Base-by-base conservation (phyloP, 2,113 vertebrate genomes). In the Myotis brandtii region DNA sequence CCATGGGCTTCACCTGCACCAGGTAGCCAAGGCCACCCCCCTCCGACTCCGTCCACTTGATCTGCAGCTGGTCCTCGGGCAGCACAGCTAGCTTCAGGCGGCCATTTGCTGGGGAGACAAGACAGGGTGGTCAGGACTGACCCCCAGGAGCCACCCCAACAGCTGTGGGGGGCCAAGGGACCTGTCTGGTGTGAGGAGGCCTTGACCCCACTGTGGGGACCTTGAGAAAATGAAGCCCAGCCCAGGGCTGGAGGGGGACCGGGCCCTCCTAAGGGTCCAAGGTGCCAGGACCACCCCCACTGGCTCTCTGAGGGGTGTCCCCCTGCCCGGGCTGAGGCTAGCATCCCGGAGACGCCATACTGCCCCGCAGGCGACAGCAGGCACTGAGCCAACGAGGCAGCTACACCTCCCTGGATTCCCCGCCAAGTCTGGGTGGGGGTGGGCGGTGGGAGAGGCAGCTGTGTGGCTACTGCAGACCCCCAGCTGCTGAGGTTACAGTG, bases 31-130 rank as follows among this genome's bases (percentile, higher is more conserved):
- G 99, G 94, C 98, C 96, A 2, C 96, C 98, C 14, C 99, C 99
- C n/a, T 99, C 99, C 0, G 98, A 97, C 93, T 99, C 99, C 93
- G 99, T 99, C 99, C 99, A 99, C 95, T 99, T 99, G 99, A 99
- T 99, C 96, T 99, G 99, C 32, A 99, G 98, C 73, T 98, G 98
- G 97, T 99, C 99, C 97, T 99, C 99, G 0, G 99, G 99, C 27
- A 99, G 98, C 30, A 99, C 99, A 0, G 98, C 98, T 93, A 99
- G 98, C 83, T 99, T 99, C 70, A 99, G 98, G 70, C 98, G 98
- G 72, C 99, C 98, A 86, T 98, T 97, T 59, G 79, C 98, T 99
- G 94, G 6, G n/a, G 37, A 40, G 91, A 89, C 72, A 91, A n/a
- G 52, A 93, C 10, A 52, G 0, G 0, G 21, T 0, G 27, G 10